Percentiles rank a stretch among this genome's conserved stretches.
phyloP scores from a whole-genome alignment of 2,888 invertebrate species.

The Celastrina argiolus region DNA sequence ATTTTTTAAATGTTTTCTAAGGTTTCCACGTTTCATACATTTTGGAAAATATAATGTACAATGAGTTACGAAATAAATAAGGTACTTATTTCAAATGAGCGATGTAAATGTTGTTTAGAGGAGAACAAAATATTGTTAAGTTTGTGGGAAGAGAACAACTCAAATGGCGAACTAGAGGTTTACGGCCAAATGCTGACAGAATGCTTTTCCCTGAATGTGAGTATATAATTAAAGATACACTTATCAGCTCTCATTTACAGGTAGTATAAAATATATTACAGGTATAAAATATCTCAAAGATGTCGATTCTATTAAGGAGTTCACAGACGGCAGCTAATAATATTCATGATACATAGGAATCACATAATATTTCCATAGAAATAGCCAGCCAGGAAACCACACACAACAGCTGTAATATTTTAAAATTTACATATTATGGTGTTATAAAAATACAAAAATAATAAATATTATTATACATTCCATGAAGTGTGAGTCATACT shows the following conservation, averaged over 20 bases:
- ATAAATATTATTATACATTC: no score
- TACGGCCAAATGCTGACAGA: constrained; percentile 57
- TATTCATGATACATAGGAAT: no score
- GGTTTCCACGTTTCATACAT: not conserved
- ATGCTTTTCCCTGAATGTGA: constrained; percentile 54
- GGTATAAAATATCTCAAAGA: no score
- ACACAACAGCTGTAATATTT: no score
- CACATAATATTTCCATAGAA: no score
- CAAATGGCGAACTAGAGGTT: constrained; percentile 42
- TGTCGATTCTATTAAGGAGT: no score
- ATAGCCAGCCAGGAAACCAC: no score
- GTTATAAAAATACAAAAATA: no score
- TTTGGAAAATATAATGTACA: not conserved
- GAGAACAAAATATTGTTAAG: constrained; percentile 47
- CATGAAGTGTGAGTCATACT: no score
- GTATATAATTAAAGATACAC: constrained; percentile 33
- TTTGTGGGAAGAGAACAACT: constrained; percentile 49
- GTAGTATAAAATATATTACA: no score
- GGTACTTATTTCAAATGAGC: constrained; percentile 23
- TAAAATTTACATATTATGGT: no score
- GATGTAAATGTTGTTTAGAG: constrained; percentile 55
- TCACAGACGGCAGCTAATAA: no score
- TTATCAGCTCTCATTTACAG: not conserved
- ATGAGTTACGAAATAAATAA: constrained; percentile 12
- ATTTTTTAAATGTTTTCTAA: not conserved